Conservation (phyloP, 2,113 vertebrate genomes). For the Cichladusa arquata region DNA sequence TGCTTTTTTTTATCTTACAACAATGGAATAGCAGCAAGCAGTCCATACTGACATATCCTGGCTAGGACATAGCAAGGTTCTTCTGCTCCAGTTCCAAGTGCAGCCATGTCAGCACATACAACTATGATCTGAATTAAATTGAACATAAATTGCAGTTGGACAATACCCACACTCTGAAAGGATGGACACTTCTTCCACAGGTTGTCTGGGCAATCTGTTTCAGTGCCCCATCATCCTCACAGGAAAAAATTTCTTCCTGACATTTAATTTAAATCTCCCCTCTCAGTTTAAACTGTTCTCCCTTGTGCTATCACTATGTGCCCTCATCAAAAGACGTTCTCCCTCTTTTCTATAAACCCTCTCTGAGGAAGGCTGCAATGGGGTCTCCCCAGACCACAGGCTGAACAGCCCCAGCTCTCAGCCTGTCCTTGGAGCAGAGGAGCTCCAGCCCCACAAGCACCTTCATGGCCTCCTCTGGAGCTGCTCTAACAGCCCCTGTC, state of each 20-base stretch:
- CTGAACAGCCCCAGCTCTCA: not conserved
- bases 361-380: not conserved
- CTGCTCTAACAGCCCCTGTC: fast-evolving
- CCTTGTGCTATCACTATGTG: too few species aligned
- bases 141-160: not conserved
- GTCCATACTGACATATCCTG: not conserved
- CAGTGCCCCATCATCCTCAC: not conserved
- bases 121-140: not conserved
- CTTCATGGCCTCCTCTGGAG: not conserved
- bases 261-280: too few species aligned
- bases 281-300: not conserved
- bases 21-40: not conserved
- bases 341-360: not conserved
- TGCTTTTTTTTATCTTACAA: not conserved
- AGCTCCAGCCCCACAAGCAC: not conserved
- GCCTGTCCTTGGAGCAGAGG: too few species aligned
- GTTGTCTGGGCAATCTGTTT: not conserved
- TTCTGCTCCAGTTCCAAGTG: not conserved
- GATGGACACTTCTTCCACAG: not conserved
- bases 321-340: not conserved
- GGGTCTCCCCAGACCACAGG: not conserved
- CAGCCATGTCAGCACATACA: not conserved
- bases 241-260: not conserved
- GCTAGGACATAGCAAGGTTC: not conserved
- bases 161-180: not conserved